A percentile compares a stretch with the other conserved stretches of the same genome.
Conservation (phyloP, 2,113 vertebrate species). For the Trichomycterus rosablanca region DNA sequence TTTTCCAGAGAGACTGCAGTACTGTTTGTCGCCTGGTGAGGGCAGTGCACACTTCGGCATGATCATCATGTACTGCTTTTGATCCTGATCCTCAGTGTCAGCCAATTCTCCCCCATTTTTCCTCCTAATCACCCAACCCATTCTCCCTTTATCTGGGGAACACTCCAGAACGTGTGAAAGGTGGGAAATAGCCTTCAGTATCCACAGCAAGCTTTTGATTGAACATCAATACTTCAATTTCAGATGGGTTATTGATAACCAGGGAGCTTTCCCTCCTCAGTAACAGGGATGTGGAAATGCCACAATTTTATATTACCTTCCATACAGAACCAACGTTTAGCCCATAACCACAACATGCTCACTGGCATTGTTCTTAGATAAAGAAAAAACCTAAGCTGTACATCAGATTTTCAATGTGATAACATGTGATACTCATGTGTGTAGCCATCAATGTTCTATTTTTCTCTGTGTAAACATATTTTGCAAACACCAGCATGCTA, state of each 20-base stretch:
- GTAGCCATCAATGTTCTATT: too few relatives aligned
- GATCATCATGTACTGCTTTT: conserved; percentile 7
- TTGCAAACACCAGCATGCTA: background rate
- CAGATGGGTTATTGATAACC: too few relatives aligned
- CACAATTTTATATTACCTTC: background rate
- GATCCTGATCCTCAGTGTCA: background rate
- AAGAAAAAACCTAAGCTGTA: background rate
- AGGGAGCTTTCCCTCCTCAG: background rate
- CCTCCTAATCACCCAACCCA: background rate
- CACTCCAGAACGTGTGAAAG: conserved; percentile 30
- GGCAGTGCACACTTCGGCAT: conserved; percentile 28
- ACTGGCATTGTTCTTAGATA: background rate
- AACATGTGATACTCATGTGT: background rate
- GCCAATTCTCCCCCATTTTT: background rate
- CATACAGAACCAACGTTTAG: background rate
- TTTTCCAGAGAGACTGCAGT: conserved; percentile 22
- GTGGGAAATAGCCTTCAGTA: background rate
- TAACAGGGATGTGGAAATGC: background rate
- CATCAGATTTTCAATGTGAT: background rate
- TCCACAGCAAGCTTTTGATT: background rate
- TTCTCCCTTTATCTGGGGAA: background rate
- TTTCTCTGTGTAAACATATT: background rate
- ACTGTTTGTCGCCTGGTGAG: conserved; percentile 7
- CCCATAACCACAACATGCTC: background rate
- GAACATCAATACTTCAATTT: too few relatives aligned